Evolutionary conservation across 2,797 vertebrate genomes (phyloP).

Genomic region (Ctenochaetus hawaiiensis): DNA sequence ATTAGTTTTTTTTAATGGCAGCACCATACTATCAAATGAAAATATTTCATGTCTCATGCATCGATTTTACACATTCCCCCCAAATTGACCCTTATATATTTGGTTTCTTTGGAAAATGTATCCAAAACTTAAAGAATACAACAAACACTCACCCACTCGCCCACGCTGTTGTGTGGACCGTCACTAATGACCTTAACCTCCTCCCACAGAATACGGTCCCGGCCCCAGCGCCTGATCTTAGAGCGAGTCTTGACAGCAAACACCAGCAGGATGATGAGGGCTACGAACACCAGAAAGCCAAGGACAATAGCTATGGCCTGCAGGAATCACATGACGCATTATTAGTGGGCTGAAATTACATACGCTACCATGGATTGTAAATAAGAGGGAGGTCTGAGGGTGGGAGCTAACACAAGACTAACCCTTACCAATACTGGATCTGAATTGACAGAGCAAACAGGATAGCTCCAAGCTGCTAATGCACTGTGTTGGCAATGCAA

Average conservation of each 20-base stretch:
- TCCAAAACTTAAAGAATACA: too few relatives aligned
- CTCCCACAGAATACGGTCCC: conserved; percentile 89
- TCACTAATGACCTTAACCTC: conserved; percentile 81
- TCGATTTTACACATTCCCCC: not conserved
- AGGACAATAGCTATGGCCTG: conserved; percentile 92
- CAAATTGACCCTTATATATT: too few relatives aligned
- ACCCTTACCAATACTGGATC: not conserved
- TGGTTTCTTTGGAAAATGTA: too few relatives aligned
- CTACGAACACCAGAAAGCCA: conserved; percentile 89
- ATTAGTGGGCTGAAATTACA: conserved; percentile 27
- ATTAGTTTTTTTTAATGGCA: not conserved
- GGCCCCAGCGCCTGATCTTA: conserved; percentile 86
- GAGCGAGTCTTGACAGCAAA: conserved; percentile 90
- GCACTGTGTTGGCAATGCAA: not conserved
- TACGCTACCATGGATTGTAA: not conserved
- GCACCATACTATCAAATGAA: not conserved
- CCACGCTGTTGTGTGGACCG: conserved; percentile 83
- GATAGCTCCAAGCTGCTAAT: not conserved
- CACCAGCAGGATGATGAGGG: conserved; percentile 90
- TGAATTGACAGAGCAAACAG: not conserved
- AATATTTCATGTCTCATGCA: too few relatives aligned
- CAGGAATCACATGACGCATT: not conserved
- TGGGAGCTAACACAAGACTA: not conserved
- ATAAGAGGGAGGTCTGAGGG: not conserved
- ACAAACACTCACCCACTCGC: conserved; percentile 90